Evolutionary conservation across 2,113 vertebrate genomes (phyloP).

Genomic region (Gambusia affinis): DNA sequence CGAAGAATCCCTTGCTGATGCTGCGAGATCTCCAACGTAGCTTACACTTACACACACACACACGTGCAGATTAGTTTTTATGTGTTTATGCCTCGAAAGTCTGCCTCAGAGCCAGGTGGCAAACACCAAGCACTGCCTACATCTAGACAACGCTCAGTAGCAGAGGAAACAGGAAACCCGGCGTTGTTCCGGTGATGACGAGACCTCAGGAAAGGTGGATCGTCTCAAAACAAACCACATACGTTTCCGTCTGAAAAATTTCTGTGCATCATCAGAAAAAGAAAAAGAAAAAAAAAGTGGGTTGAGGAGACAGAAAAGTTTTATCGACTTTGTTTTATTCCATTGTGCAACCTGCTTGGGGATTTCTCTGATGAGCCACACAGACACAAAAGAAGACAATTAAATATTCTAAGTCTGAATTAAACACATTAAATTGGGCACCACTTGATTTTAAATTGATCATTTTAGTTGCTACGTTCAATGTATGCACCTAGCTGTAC

Average conservation of each 20-base stretch:
- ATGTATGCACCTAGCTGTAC: background rate
- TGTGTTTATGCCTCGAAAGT: background rate
- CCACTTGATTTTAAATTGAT: background rate
- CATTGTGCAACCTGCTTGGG: constrained; percentile 24
- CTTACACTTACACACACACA: background rate
- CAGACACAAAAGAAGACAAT: background rate
- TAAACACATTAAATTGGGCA: background rate
- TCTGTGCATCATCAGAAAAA: constrained; percentile 1
- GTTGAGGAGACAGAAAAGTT: constrained; percentile 26
- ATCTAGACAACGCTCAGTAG: background rate
- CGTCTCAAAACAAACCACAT: constrained; percentile 44
- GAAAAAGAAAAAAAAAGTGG: background rate
- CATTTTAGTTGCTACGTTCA: background rate
- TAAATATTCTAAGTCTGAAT: background rate
- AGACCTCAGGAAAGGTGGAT: constrained; percentile 11
- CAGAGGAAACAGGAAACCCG: background rate
- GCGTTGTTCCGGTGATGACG: background rate
- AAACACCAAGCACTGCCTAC: background rate
- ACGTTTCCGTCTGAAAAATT: constrained; percentile 29
- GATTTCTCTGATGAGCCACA: constrained; percentile 27
- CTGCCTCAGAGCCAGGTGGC: background rate
- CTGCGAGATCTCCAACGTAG: background rate
- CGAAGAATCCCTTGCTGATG: background rate
- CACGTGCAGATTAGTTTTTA: no score
- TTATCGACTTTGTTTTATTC: constrained; percentile 2